phyloP scores from a whole-genome alignment of 1,140 invertebrate species.

The Tenebrio molitor region DNA sequence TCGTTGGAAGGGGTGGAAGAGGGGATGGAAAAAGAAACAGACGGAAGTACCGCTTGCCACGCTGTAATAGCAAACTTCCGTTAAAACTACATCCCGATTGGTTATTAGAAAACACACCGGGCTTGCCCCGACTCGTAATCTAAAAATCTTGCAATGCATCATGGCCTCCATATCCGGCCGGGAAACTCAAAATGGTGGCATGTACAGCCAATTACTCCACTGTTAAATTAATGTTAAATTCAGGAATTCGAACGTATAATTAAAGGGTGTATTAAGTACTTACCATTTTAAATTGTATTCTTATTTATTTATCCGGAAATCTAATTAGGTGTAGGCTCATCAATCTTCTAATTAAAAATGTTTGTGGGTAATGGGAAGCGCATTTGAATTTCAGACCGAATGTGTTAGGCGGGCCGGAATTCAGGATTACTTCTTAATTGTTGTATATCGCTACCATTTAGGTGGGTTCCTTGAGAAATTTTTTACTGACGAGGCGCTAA shows the following conservation, averaged over 20 bases:
- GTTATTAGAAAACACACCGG: constrained; percentile 42
- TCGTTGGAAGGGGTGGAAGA: not conserved
- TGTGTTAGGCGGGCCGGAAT: constrained; percentile 27
- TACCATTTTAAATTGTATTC: constrained; percentile 39
- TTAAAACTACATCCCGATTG: constrained; percentile 41
- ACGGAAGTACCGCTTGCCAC: constrained; percentile 21
- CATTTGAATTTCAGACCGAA: constrained; percentile 36
- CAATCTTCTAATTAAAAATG: constrained; percentile 45
- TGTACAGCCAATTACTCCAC: constrained; percentile 17
- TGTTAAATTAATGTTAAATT: no score
- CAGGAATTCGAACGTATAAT: constrained; percentile 22
- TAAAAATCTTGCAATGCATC: constrained; percentile 44
- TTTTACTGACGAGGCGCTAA: constrained; percentile 7
- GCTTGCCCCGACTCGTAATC: constrained; percentile 39
- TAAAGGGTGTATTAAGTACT: constrained; percentile 36
- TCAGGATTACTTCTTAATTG: constrained; percentile 36
- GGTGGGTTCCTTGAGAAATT: constrained; percentile 21
- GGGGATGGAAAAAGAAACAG: constrained; percentile 4
- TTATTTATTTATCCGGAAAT: constrained; percentile 43
- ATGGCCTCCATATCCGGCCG: constrained; percentile 47
- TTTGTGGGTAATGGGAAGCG: constrained; percentile 39
- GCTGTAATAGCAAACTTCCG: constrained; percentile 40
- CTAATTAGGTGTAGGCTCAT: constrained; percentile 39
- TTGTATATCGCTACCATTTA: constrained; percentile 36
- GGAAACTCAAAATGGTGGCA: constrained; percentile 43